phyloP scores from a whole-genome alignment of 1,140 invertebrate species.

The Drosophila ananassae region DNA sequence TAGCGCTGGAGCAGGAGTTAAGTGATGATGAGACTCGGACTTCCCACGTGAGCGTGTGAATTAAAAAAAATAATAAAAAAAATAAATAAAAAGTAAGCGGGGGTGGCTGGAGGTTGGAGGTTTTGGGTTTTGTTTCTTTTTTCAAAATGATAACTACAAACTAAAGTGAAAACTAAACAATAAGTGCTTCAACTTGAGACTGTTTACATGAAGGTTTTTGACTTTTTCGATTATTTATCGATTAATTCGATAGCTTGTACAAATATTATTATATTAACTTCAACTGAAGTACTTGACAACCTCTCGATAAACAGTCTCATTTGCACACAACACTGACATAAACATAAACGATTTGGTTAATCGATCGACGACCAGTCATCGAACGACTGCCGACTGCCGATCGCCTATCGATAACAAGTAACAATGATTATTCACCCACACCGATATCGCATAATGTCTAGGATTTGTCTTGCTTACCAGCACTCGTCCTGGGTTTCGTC shows the following conservation, averaged over 20 bases:
- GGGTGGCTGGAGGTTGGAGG: slow-evolving; percentile 2
- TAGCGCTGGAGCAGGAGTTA: slow-evolving; percentile 44
- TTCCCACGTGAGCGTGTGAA: slow-evolving; percentile 81
- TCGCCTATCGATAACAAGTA: slow-evolving; percentile 17
- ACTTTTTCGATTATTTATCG: background rate
- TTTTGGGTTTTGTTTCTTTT: background rate
- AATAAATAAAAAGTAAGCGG: slow-evolving; percentile 16
- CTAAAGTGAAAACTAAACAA: slow-evolving; percentile 59
- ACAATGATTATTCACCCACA: slow-evolving; percentile 82
- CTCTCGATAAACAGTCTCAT: slow-evolving; percentile 12
- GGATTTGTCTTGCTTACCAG: slow-evolving; percentile 84
- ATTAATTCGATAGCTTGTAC: background rate
- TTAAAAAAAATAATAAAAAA: slow-evolving; percentile 6
- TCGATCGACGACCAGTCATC: slow-evolving; percentile 36
- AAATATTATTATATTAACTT: background rate
- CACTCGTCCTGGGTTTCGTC: slow-evolving; percentile 83
- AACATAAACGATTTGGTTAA: slow-evolving; percentile 55
- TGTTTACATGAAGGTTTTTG: slow-evolving; percentile 4
- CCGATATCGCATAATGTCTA: slow-evolving; percentile 68
- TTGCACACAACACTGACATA: slow-evolving; percentile 39
- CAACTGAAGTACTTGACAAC: too few relatives aligned
- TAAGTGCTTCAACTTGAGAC: slow-evolving; percentile 34
- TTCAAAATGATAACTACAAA: slow-evolving; percentile 51
- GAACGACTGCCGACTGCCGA: background rate
- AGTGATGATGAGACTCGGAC: slow-evolving; percentile 47